These are phyloP conservation scores for Anorthoa munda DNA, from an alignment of 2,888 invertebrate species.

Conservation along the genomic window DNA sequence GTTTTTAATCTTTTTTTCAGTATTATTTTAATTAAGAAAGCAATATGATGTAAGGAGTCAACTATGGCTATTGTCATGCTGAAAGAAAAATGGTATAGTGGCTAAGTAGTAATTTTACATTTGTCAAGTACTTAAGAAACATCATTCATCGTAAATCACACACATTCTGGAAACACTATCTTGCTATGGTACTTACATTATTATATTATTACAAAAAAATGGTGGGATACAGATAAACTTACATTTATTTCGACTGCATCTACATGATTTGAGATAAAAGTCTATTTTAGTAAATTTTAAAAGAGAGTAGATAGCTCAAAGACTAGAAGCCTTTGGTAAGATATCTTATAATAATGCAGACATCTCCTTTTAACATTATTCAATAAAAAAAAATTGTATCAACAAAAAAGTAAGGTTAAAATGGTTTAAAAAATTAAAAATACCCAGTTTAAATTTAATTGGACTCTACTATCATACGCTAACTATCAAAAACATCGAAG, in stretches of 20 bases:
- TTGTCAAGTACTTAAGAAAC: neutral
- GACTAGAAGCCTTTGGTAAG: neutral
- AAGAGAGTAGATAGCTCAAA: conserved; percentile 5
- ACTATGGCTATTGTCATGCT: too few relatives aligned
- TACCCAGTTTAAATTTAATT: neutral
- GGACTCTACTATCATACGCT: neutral
- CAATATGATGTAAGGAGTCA: too few relatives aligned
- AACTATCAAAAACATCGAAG: neutral
- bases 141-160: conserved; percentile 7
- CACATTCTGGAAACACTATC: neutral
- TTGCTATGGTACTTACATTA: neutral
- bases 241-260: neutral
- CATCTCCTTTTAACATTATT: neutral
- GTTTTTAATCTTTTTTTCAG: too few relatives aligned
- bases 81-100: too few relatives aligned
- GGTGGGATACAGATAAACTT: conserved; percentile 3
- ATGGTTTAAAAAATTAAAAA: neutral
- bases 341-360: neutral
- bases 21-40: too few relatives aligned
- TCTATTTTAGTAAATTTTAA: neutral
- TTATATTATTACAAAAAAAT: conserved; percentile 7
- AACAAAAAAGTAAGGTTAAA: neutral
- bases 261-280: neutral
- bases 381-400: neutral
- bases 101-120: conserved; percentile 7